Conservation (phyloP, 2,888 invertebrate genomes). For the Beris chalybata region DNA sequence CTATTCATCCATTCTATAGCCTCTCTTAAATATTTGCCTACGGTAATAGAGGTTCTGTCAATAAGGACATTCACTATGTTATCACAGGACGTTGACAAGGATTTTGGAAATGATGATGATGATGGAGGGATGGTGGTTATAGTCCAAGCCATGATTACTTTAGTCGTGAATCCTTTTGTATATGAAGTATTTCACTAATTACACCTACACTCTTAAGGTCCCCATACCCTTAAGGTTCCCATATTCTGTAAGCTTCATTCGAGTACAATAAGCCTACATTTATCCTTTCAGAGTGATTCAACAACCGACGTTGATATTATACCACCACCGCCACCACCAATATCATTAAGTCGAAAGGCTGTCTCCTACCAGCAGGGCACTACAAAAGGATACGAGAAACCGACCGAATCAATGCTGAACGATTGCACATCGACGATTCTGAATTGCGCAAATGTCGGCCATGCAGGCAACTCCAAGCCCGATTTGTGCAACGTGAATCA, state of each 20-base stretch:
- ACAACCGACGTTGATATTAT: slow-evolving; percentile 52
- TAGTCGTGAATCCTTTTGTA: slow-evolving; percentile 15
- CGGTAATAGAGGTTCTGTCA: background rate
- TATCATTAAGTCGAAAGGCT: slow-evolving; percentile 36
- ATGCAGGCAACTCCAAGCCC: slow-evolving; percentile 17
- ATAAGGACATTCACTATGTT: no score
- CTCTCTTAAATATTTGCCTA: slow-evolving; percentile 5
- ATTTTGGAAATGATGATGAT: background rate
- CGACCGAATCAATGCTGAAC: slow-evolving; percentile 47
- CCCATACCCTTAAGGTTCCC: background rate
- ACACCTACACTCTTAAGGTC: no score
- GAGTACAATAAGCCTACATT: background rate
- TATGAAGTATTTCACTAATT: slow-evolving; percentile 23
- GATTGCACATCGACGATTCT: slow-evolving; percentile 54
- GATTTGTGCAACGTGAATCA: slow-evolving; percentile 47
- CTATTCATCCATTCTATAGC: background rate
- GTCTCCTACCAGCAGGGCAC: slow-evolving; percentile 46
- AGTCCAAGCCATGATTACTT: slow-evolving; percentile 24
- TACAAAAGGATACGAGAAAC: slow-evolving; percentile 11
- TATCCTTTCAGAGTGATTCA: slow-evolving; percentile 48
- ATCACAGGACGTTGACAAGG: no score
- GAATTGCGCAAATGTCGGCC: slow-evolving; percentile 50
- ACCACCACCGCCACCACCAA: slow-evolving; percentile 54
- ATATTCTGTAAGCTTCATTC: background rate
- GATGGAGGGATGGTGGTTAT: slow-evolving; percentile 8